Evolutionary conservation across 1,140 invertebrate species (phyloP).

Genomic region (Chymomyza costata): DNA sequence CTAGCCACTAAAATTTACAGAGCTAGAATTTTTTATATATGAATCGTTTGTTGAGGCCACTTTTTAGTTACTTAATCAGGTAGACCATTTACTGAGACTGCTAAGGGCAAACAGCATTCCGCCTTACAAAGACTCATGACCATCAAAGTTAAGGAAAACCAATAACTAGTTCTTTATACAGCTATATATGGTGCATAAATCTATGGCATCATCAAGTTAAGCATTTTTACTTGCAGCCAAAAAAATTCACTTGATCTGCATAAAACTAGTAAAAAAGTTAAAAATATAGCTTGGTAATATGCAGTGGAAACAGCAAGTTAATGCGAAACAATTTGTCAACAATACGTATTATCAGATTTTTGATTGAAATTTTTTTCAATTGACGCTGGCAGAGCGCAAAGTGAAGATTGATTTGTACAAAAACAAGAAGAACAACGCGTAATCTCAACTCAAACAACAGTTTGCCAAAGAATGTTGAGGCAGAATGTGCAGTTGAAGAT

Average conservation of each 20-base stretch:
- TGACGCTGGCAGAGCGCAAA: conserved; percentile 22
- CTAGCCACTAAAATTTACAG: no score
- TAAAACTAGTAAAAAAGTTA: no score
- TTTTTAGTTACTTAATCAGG: no score
- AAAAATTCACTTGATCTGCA: no score
- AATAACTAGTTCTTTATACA: no score
- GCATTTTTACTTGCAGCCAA: no score
- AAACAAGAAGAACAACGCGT: conserved; percentile 11
- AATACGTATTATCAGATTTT: conserved; percentile 48
- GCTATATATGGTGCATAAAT: not conserved
- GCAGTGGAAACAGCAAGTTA: conserved; percentile 19
- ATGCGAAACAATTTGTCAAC: conserved; percentile 53
- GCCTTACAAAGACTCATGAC: no score
- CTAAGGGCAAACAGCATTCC: no score
- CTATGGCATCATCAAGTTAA: no score
- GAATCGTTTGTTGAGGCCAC: not conserved
- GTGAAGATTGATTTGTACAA: conserved; percentile 50
- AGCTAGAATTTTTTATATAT: not conserved
- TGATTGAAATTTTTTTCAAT: conserved; percentile 33
- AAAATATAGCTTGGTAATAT: not conserved
- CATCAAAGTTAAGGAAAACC: no score
- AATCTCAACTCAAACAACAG: not conserved
- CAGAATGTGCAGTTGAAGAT: conserved; percentile 52
- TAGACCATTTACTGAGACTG: no score
- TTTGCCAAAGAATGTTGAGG: conserved; percentile 17